Evolutionary conservation across 2,797 vertebrate genomes (phyloP).

Genomic region (Xiphophorus birchmanni): DNA sequence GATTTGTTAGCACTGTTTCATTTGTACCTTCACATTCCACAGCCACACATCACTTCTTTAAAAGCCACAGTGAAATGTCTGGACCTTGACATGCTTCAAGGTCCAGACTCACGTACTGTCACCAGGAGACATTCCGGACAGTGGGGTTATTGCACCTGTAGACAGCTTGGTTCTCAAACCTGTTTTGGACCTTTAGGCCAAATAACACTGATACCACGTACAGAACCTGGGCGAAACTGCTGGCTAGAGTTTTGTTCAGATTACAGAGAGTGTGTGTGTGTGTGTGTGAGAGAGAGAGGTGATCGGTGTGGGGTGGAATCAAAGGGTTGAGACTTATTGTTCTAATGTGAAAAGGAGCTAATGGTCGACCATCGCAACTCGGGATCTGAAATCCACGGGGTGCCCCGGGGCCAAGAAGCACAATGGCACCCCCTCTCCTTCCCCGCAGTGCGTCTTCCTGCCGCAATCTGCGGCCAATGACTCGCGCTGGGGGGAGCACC

Average conservation of each 20-base stretch:
- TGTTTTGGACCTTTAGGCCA: constrained; percentile 44
- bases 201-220: constrained; percentile 28
- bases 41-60: background rate
- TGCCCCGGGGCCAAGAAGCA: constrained; percentile 75
- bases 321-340: constrained; percentile 86
- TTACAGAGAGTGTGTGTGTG: constrained; percentile 1
- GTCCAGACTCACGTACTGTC: background rate
- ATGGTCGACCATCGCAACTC: constrained; percentile 86
- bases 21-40: background rate
- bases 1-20: background rate
- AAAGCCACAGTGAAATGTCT: background rate
- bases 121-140: constrained; percentile 1
- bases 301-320: constrained; percentile 77
- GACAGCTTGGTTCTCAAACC: constrained; percentile 25
- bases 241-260: constrained; percentile 71
- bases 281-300: background rate
- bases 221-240: constrained; percentile 67
- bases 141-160: constrained; percentile 31
- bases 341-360: constrained; percentile 83
- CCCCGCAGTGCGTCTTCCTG: constrained; percentile 86
- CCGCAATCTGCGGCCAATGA: constrained; percentile 78
- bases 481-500: constrained; percentile 70
- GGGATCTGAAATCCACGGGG: constrained; percentile 82
- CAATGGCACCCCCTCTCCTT: constrained; percentile 75
- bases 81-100: background rate